Evolutionary conservation across 2,888 invertebrate genomes (phyloP).

Genomic region (Catocala fraxini): DNA sequence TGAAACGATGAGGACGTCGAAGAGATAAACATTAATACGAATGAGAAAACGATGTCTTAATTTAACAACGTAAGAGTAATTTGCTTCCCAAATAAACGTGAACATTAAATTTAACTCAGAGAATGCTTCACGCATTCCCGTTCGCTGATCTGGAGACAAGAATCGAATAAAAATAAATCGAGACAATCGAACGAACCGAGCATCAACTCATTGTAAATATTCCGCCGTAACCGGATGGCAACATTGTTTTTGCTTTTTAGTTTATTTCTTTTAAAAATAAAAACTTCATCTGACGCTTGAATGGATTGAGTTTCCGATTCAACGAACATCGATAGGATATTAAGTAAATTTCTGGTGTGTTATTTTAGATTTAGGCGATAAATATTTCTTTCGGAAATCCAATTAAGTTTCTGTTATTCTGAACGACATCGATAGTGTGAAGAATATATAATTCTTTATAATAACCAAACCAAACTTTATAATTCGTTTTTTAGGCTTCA

Average conservation of each 20-base stretch:
- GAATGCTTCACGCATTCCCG: slow-evolving; percentile 60
- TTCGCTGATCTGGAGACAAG: slow-evolving; percentile 59
- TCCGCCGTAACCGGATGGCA: slow-evolving; percentile 56
- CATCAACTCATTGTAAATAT: slow-evolving; percentile 59
- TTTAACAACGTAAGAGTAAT: slow-evolving; percentile 46
- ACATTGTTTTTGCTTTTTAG: slow-evolving; percentile 50
- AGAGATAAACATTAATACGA: slow-evolving; percentile 40
- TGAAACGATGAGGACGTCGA: slow-evolving; percentile 17
- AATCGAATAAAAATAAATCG: slow-evolving; percentile 71
- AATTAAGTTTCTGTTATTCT: too few species aligned
- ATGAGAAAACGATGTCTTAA: slow-evolving; percentile 45
- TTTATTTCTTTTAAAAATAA: slow-evolving; percentile 42
- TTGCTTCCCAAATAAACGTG: slow-evolving; percentile 44
- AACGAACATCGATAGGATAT: slow-evolving; percentile 38
- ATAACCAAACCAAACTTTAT: too few species aligned
- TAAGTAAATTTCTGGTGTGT: slow-evolving; percentile 23
- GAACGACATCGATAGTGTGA: too few species aligned
- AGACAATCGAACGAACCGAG: slow-evolving; percentile 67
- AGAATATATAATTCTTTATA: too few species aligned
- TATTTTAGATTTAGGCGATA: slow-evolving; percentile 20
- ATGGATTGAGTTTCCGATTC: slow-evolving; percentile 50
- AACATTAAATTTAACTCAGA: slow-evolving; percentile 52
- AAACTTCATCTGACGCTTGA: slow-evolving; percentile 50
- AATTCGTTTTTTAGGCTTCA: too few species aligned
- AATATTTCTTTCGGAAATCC: neutral